Evolutionary conservation across 2,797 vertebrate species (phyloP).

Genomic region (Dicrostonyx torquatus): DNA sequence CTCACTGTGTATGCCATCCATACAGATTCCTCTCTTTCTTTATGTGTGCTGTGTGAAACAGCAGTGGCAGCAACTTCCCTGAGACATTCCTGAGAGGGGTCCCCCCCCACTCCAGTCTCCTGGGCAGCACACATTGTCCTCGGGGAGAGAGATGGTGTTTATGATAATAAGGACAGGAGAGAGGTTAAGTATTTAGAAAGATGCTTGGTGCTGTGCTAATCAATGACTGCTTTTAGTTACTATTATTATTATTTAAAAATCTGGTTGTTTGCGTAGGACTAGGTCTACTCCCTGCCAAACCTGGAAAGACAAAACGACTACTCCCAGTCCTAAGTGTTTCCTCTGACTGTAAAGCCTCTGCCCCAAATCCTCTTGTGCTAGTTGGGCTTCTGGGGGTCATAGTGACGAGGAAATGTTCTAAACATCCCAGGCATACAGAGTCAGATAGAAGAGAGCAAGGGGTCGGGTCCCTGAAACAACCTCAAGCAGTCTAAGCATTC

Average conservation of each 20-base stretch:
- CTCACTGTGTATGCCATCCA: constrained; percentile 8
- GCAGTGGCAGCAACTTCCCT: neutral
- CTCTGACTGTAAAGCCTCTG: neutral
- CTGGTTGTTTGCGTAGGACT: constrained; percentile 34
- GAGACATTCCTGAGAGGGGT: neutral
- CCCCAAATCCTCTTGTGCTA: constrained; percentile 52
- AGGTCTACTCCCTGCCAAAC: constrained; percentile 42
- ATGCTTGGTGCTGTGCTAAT: constrained; percentile 22
- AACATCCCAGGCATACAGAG: constrained; percentile 38
- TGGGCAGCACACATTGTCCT: constrained; percentile 39
- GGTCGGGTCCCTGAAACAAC: constrained; percentile 20
- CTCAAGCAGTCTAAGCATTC: constrained; percentile 6
- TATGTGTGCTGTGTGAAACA: neutral
- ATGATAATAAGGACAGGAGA: neutral
- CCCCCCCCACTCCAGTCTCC: neutral
- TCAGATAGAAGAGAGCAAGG: constrained; percentile 48
- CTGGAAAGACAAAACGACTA: constrained; percentile 16
- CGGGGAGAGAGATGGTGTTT: neutral
- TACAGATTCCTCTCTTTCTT: constrained; percentile 20
- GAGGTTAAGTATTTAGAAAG: constrained; percentile 16
- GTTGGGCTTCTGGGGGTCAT: constrained; percentile 14
- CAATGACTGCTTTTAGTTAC: neutral
- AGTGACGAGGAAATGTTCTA: constrained; percentile 10
- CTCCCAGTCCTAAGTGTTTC: constrained; percentile 16
- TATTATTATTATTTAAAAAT: neutral